Evolutionary conservation across 2,888 invertebrate species (phyloP).

Genomic region (Acleris cristana): DNA sequence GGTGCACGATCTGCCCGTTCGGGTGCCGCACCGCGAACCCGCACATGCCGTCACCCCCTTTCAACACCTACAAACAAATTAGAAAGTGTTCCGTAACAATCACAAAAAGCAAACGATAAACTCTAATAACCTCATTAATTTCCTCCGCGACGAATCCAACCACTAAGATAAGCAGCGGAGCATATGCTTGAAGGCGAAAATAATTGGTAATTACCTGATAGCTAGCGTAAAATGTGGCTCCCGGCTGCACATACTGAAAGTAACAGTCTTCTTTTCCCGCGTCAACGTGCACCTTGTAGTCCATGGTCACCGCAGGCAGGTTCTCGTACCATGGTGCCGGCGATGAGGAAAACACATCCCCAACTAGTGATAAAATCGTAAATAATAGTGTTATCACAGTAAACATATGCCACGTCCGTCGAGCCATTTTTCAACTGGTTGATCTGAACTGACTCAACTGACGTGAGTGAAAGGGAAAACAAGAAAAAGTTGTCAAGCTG

Average conservation of each 20-base stretch:
- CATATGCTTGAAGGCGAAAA: conserved; percentile 38
- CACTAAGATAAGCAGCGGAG: conserved; percentile 18
- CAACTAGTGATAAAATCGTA: conserved; percentile 78
- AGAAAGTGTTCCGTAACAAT: conserved; percentile 32
- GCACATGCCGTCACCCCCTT: conserved; percentile 97
- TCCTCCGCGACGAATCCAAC: conserved; percentile 13
- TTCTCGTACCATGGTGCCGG: conserved; percentile 93
- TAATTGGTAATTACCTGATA: conserved; percentile 89
- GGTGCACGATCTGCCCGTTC: conserved; percentile 91
- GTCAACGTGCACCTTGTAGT: conserved; percentile 97
- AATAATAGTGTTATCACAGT: conserved; percentile 73
- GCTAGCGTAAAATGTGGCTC: conserved; percentile 96
- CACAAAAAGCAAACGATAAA: background rate
- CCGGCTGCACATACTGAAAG: conserved; percentile 95
- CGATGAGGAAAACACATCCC: conserved; percentile 78
- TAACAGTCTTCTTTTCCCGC: conserved; percentile 98
- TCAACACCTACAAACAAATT: conserved; percentile 87
- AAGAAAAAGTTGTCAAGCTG: background rate
- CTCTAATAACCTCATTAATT: background rate
- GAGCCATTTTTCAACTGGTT: conserved; percentile 68
- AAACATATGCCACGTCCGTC: conserved; percentile 82
- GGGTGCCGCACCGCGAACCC: conserved; percentile 96
- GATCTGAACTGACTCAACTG: conserved; percentile 21
- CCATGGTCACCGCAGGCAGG: conserved; percentile 96
- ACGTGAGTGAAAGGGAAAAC: conserved; percentile 36